These are phyloP conservation scores for Congeria kusceri DNA, from an alignment of 2,888 invertebrate genomes.

Conservation along the genomic window DNA sequence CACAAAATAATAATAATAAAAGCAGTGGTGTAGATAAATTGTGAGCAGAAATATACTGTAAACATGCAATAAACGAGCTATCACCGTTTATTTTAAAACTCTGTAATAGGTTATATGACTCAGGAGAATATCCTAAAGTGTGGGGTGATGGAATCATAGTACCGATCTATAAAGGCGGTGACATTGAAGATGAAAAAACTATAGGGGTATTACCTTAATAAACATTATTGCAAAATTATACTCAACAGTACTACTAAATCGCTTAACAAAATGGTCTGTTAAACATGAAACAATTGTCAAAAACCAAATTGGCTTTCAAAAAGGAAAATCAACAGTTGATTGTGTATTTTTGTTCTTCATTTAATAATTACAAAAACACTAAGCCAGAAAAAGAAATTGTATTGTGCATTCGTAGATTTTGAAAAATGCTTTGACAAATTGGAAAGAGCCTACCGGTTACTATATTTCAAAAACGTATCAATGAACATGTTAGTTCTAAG, in stretches of 20 bases:
- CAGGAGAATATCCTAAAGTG: not conserved
- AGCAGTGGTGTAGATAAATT: no score
- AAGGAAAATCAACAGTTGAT: not conserved
- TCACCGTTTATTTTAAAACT: not conserved
- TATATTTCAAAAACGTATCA: constrained; percentile 25
- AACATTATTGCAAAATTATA: constrained; percentile 2
- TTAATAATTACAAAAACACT: constrained; percentile 25
- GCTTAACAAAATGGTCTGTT: not conserved
- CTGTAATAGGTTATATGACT: constrained; percentile 1
- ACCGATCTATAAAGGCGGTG: constrained; percentile 1
- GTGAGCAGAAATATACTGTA: no score
- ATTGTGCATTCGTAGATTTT: constrained; percentile 28
- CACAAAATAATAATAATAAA: no score
- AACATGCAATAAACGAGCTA: not conserved
- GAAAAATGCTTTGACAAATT: constrained; percentile 43
- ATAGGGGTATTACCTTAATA: constrained; percentile 10
- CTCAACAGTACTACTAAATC: not conserved
- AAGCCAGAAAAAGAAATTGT: constrained; percentile 21
- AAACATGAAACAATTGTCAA: not conserved
- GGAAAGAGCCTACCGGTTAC: constrained; percentile 6
- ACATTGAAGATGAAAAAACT: not conserved
- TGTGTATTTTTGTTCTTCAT: not conserved
- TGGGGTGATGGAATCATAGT: constrained; percentile 5
- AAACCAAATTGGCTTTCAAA: constrained; percentile 6
- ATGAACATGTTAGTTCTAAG: constrained; percentile 35